Percentiles rank a stretch among this genome's conserved stretches.
phyloP scores from a whole-genome alignment of 2,797 vertebrate genomes.

The Spea hammondii region DNA sequence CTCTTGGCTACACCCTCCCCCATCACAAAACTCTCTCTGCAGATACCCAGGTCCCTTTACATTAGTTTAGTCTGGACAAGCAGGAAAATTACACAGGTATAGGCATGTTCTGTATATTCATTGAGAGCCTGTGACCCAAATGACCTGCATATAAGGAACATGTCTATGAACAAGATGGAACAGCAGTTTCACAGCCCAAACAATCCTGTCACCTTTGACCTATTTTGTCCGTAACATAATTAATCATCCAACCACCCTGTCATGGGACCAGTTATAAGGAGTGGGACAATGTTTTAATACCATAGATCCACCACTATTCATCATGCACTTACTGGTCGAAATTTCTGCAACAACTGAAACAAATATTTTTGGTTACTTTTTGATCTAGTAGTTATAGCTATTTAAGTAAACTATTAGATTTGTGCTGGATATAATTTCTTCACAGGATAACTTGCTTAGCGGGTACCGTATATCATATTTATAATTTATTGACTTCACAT shows the following conservation, averaged over 20 bases:
- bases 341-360: not conserved
- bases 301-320: no score
- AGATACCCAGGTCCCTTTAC: no score
- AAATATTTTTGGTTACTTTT: not conserved
- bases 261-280: not conserved
- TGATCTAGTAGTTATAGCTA: no score
- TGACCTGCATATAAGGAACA: not conserved
- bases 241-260: not conserved
- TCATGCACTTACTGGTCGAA: not conserved
- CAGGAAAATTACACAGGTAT: not conserved
- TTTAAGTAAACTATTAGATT: not conserved
- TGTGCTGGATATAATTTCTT: not conserved
- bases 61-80: no score
- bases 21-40: no score
- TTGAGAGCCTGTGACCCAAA: not conserved
- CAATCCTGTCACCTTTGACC: not conserved
- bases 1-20: no score
- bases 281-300: not conserved
- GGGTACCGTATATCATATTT: no score
- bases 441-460: no score
- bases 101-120: not conserved
- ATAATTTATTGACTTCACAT: no score
- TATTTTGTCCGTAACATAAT: not conserved
- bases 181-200: not conserved
- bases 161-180: constrained; percentile 3